These are phyloP conservation scores for Oreochromis grahami DNA, from an alignment of 2,797 vertebrate species.

Conservation along the genomic window DNA sequence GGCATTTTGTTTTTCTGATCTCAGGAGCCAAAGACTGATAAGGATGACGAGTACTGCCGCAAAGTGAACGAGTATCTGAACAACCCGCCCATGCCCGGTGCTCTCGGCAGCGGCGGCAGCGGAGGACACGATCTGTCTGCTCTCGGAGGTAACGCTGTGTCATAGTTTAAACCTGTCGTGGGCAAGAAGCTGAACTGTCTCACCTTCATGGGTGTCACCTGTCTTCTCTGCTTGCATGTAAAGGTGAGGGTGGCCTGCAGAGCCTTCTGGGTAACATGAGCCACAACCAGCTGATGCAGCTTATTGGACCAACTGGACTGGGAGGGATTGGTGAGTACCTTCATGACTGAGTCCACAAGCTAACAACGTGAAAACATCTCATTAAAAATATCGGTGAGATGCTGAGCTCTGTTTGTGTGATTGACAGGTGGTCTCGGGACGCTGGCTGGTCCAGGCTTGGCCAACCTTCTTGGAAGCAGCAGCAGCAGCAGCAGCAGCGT, in stretches of 20 bases:
- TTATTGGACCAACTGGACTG: conserved; percentile 95
- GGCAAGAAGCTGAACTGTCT: not conserved
- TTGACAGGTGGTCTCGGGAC: conserved; percentile 88
- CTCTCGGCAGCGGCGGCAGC: conserved; percentile 83
- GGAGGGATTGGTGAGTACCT: conserved; percentile 87
- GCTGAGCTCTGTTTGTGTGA: not conserved
- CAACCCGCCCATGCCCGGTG: conserved; percentile 92
- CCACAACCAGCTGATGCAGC: conserved; percentile 99
- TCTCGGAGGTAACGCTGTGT: conserved; percentile 78
- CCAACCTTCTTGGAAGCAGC: conserved; percentile 90
- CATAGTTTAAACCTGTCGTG: not conserved
- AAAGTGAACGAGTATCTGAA: conserved; percentile 97
- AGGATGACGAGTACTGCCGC: conserved; percentile 90
- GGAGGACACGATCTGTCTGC: conserved; percentile 91
- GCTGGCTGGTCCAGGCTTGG: conserved; percentile 90
- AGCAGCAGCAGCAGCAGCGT: conserved; percentile 78
- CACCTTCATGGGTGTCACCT: not conserved
- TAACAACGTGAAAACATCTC: not conserved
- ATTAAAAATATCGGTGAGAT: not conserved
- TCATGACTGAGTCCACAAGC: not conserved
- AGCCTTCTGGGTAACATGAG: conserved; percentile 99
- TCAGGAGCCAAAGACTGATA: conserved; percentile 76
- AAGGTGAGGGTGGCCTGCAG: conserved; percentile 96
- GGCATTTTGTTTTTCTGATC: not conserved
- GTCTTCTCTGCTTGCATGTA: not conserved